phyloP scores from a whole-genome alignment of 2,797 vertebrate genomes.

The Novumbra hubbsi region DNA sequence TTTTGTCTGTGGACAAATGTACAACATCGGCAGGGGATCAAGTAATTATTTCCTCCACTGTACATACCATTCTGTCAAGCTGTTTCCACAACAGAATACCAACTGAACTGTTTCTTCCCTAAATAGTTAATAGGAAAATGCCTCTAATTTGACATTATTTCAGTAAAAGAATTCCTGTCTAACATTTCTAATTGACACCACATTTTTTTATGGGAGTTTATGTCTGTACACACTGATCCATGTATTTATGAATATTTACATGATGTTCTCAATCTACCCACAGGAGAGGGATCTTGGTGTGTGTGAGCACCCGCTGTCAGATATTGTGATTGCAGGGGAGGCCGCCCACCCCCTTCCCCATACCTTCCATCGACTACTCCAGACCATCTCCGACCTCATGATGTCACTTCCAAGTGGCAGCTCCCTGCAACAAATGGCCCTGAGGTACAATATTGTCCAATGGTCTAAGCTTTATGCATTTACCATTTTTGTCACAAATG shows the following conservation, averaged over 20 bases:
- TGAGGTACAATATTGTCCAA: conserved; percentile 77
- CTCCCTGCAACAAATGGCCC: conserved; percentile 97
- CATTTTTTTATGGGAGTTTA: not conserved
- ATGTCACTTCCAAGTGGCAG: conserved; percentile 98
- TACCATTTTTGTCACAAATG: not conserved
- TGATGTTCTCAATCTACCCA: not conserved
- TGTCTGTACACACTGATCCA: not conserved
- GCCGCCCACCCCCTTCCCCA: conserved; percentile 96
- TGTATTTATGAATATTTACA: not conserved
- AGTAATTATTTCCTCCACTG: too few relatives aligned
- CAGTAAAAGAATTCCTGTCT: too few relatives aligned
- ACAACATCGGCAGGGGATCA: too few relatives aligned
- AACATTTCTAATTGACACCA: too few relatives aligned
- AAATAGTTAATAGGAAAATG: too few relatives aligned
- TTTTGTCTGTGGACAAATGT: too few relatives aligned
- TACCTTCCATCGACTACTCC: conserved; percentile 96
- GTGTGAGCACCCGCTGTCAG: conserved; percentile 96
- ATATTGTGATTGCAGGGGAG: conserved; percentile 97
- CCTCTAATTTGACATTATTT: too few relatives aligned
- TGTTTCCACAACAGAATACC: too few relatives aligned
- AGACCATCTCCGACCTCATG: conserved; percentile 99
- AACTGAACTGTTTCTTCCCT: too few relatives aligned
- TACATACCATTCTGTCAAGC: too few relatives aligned
- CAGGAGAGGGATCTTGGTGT: conserved; percentile 96
- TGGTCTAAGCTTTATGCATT: not conserved